phyloP scores from a whole-genome alignment of 2,113 vertebrate species.

The Ramphastos sulfuratus region DNA sequence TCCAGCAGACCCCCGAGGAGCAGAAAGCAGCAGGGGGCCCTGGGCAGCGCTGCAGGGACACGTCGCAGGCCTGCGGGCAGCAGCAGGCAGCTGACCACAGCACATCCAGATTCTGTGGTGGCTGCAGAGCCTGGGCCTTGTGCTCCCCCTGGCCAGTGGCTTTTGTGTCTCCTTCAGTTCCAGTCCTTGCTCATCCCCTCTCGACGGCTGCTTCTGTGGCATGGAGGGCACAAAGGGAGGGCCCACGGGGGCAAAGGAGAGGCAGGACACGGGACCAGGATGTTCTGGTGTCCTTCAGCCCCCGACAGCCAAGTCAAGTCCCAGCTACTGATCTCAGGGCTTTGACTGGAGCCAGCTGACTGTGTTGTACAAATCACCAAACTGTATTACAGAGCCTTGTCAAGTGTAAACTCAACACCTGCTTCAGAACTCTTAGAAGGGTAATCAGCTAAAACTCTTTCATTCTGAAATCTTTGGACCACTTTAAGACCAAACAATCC shows the following conservation, averaged over 20 bases:
- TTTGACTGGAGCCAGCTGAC: conserved; percentile 8
- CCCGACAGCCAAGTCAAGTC: not conserved
- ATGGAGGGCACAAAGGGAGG: not conserved
- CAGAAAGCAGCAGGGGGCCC: not conserved
- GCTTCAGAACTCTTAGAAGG: conserved; percentile 14
- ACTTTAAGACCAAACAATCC: conserved; percentile 69
- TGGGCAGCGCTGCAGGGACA: too few relatives aligned
- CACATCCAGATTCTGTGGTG: too few relatives aligned
- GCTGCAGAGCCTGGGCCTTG: too few relatives aligned
- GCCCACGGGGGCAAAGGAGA: not conserved
- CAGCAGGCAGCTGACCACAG: too few relatives aligned
- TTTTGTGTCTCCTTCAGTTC: not conserved
- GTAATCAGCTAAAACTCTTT: conserved; percentile 55
- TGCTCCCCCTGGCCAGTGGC: not conserved
- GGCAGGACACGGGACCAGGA: not conserved
- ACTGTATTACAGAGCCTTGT: not conserved
- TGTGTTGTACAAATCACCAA: not conserved
- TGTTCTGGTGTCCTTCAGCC: conserved; percentile 11
- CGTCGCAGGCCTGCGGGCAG: too few relatives aligned
- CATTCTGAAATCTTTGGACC: conserved; percentile 69
- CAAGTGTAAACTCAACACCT: not conserved
- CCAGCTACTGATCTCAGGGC: not conserved
- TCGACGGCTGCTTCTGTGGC: rapidly evolving
- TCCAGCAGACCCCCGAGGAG: not conserved
- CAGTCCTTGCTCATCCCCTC: not conserved